Evolutionary conservation across 2,888 invertebrate genomes (phyloP), one percentile per base, ranked within the genome.

Genomic region (Stenodera caucasica): DNA sequence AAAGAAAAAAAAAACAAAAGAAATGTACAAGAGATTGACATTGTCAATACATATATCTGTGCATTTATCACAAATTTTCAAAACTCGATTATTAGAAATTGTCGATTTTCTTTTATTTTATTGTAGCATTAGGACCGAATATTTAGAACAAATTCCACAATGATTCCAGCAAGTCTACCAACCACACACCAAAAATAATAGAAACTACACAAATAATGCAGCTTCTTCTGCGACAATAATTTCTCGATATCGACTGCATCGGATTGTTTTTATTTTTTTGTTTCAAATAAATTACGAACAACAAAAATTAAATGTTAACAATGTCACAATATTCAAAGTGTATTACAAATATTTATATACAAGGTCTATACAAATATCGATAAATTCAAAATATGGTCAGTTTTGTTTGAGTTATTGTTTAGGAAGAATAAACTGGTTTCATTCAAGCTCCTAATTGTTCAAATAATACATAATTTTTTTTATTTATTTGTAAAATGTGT

Each of bases 11-110:
- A n/a, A 1, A 32, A 12, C 18, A 45, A 45, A 45, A 45, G 72
- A 71, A 70, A 73, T 75, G 72, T 76, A 75, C 77, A 78, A 75
- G 69, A 72, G 68, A 77, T 76, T 78, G 79, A 78, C 78, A 79
- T 79, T 78, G 79, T 79, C 79, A 80, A 75, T 80, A 80, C 79
- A 74, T 70, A 66, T 68, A 75, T 74, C 75, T 77, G 75, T 76
- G 77, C 71, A 70, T 71, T 66, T 70, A 73, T 75, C 73, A 75
- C 76, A 77, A 76, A 76, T 77, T 66, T 61, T 57, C 64, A 68
- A 59, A 63, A 63, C 57, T 54, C 59, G 59, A 58, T 55, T 54
- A 37, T 54, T 55, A 61, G 35, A 58, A 57, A 49, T 52, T 58
- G 4, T 55, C 37, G 49, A 64, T 58, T 45, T 63, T 61, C 59